Base-by-base conservation (phyloP, 1,140 invertebrate genomes). In the Orchesella cincta region DNA sequence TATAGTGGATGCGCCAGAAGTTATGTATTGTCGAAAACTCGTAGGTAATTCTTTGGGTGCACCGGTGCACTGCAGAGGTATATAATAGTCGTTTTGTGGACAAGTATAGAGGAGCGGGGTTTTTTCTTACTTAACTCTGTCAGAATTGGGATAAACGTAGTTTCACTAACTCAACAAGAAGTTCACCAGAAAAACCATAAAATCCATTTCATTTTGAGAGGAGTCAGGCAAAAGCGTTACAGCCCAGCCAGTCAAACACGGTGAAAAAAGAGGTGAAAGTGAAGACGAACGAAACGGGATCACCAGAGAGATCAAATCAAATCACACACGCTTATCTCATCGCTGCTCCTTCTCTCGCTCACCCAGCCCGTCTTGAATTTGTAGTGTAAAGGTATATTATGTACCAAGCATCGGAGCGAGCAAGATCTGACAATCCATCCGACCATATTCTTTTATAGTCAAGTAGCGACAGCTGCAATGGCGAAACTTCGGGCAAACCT, bases 221-320 rank as follows among this genome's bases (percentile, higher is more conserved):
- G 3, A 57, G 52, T 14, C 3, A 57, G 23, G 14, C 12, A 14
- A 57, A 23, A 23, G 14, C 52, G 23, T 57, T 57, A 57, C 8
- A 57, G 14, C 23, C 23, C 8, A 26, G 52, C 14, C 23, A 8
- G 23, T 5, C 14, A 57, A 57, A 18, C 8, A 57, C 52, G 23
- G 23, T n/a, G 52, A 23, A 26, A n/a, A 57, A 57, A n/a, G n/a
- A 57, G 52, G 52, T 57, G 52, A 57, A 57, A 57, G 52, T 57
- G 23, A 57, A 57, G 14, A 57, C 8, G 52, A 57, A 57, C 23
- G 52, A 57, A 26, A 26, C 23, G 23, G 52, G 23, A 57, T 57
- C 52, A 57, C 52, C 52, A 26, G 52, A 57, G n/a, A n/a, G 52
- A 57, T 57, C 52, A 57, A 57, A 57, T 57, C 52, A 57, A 57